phyloP scores from a whole-genome alignment of 2,113 vertebrate genomes.

The Periophthalmodon schlosseri region DNA sequence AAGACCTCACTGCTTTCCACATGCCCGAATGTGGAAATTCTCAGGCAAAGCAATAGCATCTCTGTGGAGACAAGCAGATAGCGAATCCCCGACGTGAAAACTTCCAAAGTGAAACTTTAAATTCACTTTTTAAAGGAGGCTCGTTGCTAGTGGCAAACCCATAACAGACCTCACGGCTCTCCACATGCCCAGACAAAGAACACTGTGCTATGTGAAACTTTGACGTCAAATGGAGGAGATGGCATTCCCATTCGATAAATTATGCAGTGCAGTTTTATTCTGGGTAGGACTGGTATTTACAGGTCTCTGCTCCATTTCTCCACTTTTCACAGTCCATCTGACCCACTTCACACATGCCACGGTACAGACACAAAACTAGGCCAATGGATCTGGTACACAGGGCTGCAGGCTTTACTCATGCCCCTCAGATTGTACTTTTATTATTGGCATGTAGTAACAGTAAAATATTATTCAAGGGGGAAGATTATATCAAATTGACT shows the following conservation, averaged over 20 bases:
- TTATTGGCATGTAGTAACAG: neutral
- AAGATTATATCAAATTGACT: too few species aligned
- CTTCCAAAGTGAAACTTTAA: neutral
- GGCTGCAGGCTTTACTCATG: neutral
- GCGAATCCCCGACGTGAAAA: neutral
- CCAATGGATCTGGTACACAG: constrained; percentile 13
- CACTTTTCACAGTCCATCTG: constrained; percentile 49
- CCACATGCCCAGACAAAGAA: constrained; percentile 8
- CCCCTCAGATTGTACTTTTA: neutral
- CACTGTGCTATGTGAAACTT: constrained; percentile 30
- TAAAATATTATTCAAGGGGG: neutral
- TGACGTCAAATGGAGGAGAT: constrained; percentile 45
- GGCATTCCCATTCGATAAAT: constrained; percentile 61
- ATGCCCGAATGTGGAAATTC: too few species aligned
- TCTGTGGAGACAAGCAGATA: too few species aligned
- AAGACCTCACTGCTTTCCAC: neutral
- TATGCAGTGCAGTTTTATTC: constrained; percentile 62
- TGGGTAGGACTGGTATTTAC: constrained; percentile 56
- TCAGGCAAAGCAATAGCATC: too few species aligned
- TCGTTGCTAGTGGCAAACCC: constrained; percentile 5
- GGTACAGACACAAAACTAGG: constrained; percentile 23
- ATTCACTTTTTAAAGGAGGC: neutral
- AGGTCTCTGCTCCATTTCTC: constrained; percentile 53
- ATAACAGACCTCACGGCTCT: neutral
- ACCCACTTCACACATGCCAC: constrained; percentile 7